Evolutionary conservation across 2,888 invertebrate genomes (phyloP), one percentile per base, ranked within the genome.

Genomic region (Orgyia antiqua): DNA sequence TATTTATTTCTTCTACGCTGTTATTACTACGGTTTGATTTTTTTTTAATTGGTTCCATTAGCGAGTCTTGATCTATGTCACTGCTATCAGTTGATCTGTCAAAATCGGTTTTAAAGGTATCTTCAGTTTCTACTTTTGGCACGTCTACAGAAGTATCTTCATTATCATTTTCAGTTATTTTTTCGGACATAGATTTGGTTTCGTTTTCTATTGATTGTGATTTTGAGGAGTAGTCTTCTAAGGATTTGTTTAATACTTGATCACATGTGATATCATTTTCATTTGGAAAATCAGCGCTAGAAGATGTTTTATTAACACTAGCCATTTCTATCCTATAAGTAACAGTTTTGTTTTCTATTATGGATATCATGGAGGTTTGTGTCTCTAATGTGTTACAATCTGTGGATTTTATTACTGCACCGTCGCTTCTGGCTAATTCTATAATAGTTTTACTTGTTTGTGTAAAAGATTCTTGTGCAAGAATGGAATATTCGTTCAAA

Each of bases 381-480:
- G 86, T 86, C 37, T 80, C 67, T 24, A 83, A 51, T 1, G 67
- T 62, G 20, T 67, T 67, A 11, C 43, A 49, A 17, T 62, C 36
- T 5, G 37, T 17, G 10, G 40, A 43, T 37, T 37, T 53, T n/a
- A 11, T 10, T 25, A 33, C n/a, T 2, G 31, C 36, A 2, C 44
- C 49, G n/a, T 79, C 79, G 8, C 52, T 53, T 48, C 78, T 69
- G 4, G 83, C 87, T 29, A 89, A 51, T 47, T 88, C 75, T 20
- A 89, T 61, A 25, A 89, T 84, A 2, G 89, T 89, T 69, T 87
- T 88, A 45, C 89, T 89, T 0, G 89, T 89, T 65, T 89, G 89
- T 5, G 89, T 89, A 38, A 66, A 80, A 10, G 62, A 76, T 54
- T 86, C 86, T 49, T 76, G 71, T 8, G 70, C 58, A 7, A 68